Conservation (phyloP, 2,797 vertebrate species). For the Poecilia gillii region DNA sequence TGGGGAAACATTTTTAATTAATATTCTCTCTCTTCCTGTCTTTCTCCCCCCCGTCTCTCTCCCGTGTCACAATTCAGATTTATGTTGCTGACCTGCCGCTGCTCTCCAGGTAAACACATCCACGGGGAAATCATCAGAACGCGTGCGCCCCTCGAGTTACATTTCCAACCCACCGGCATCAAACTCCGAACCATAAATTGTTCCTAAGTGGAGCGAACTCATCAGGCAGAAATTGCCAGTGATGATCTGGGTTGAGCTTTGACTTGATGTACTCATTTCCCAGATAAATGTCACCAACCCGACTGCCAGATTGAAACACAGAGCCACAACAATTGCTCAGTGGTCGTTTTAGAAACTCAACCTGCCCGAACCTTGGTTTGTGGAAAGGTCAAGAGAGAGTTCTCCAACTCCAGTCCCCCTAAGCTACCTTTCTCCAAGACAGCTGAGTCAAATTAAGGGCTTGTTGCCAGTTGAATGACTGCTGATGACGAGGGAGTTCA, state of each 20-base stretch:
- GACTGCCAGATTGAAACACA: background rate
- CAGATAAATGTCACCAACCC: background rate
- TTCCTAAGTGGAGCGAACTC: constrained; percentile 12
- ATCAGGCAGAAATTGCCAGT: background rate
- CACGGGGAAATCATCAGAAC: constrained; percentile 34
- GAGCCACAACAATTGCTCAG: constrained; percentile 3
- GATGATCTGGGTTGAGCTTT: background rate
- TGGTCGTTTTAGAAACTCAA: background rate
- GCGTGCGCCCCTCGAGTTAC: background rate
- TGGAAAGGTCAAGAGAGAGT: background rate
- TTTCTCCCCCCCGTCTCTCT: background rate
- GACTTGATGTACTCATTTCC: constrained; percentile 9
- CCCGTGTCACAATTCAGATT: constrained; percentile 31
- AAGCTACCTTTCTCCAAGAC: background rate
- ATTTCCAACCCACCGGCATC: constrained; percentile 14
- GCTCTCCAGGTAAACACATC: constrained; percentile 48
- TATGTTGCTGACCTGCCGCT: constrained; percentile 34
- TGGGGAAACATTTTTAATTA: constrained; percentile 80
- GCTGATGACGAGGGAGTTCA: background rate
- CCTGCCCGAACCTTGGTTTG: background rate
- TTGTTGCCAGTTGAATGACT: background rate
- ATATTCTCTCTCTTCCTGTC: constrained; percentile 60
- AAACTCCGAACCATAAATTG: background rate
- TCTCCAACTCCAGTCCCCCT: background rate
- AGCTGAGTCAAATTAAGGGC: background rate